Conservation (phyloP, 2,797 vertebrate genomes). For the Oryzias sinensis region DNA sequence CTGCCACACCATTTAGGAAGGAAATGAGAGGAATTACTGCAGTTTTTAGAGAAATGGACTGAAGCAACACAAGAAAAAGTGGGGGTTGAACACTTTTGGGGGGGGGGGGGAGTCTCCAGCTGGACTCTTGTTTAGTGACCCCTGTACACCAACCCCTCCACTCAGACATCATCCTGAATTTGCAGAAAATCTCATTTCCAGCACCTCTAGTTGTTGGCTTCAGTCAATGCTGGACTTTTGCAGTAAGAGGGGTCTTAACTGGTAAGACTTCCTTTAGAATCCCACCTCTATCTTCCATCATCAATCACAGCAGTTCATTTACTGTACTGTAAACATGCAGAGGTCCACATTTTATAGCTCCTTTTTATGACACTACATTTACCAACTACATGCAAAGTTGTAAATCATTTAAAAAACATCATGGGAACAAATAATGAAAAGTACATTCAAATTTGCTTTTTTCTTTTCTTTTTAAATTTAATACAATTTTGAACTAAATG, state of each 20-base stretch:
- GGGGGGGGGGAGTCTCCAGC: background rate
- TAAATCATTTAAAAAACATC: too few relatives aligned
- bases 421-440: too few relatives aligned
- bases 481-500: too few relatives aligned
- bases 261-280: slow-evolving; percentile 18
- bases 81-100: background rate
- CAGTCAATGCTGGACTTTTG: slow-evolving; percentile 2
- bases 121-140: slow-evolving; percentile 36
- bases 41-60: too few relatives aligned
- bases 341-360: too few relatives aligned
- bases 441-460: too few relatives aligned
- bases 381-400: too few relatives aligned
- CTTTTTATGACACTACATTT: too few relatives aligned
- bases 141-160: slow-evolving; percentile 38
- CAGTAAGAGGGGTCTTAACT: slow-evolving; percentile 17
- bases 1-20: background rate
- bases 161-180: slow-evolving; percentile 36
- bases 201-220: slow-evolving; percentile 7
- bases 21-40: background rate
- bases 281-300: slow-evolving; percentile 17
- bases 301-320: slow-evolving; percentile 13
- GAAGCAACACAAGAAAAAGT: background rate
- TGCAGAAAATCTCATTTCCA: slow-evolving; percentile 1
- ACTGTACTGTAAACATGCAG: background rate
- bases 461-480: too few relatives aligned